Conservation (phyloP, 2,888 invertebrate species). For the Homarus gammarus region DNA sequence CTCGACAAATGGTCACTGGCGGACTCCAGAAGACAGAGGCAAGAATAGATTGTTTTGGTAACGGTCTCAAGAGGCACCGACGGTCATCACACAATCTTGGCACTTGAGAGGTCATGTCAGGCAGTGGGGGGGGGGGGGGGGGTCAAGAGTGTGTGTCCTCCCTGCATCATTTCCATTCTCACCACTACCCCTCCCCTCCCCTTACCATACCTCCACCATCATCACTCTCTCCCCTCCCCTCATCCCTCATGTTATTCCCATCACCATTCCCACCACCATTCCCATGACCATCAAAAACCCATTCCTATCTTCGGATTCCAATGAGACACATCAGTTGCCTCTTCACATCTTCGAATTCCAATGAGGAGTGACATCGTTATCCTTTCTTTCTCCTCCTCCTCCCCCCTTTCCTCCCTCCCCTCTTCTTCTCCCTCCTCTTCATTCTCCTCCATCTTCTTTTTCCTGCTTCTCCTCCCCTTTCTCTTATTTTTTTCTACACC, state of each 20-base stretch:
- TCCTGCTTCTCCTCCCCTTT: not conserved
- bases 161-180: no score
- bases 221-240: no score
- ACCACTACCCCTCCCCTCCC: no score
- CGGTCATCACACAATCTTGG: no score
- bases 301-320: slow-evolving; percentile 12
- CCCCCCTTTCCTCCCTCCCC: not conserved
- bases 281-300: not conserved
- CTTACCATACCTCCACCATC: no score
- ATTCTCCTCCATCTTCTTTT: not conserved
- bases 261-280: not conserved
- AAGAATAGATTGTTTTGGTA: no score
- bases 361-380: not conserved
- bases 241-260: no score
- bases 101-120: no score
- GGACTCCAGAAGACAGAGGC: no score
- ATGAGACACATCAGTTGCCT: not conserved
- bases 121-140: not conserved
- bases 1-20: no score
- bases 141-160: not conserved
- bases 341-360: slow-evolving; percentile 15
- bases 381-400: not conserved
- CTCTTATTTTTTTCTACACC: not conserved
- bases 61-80: no score
- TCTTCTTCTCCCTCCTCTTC: not conserved